These are phyloP conservation scores for Papilio polyxenes DNA, from an alignment of 1,140 invertebrate species.

Conservation along the genomic window DNA sequence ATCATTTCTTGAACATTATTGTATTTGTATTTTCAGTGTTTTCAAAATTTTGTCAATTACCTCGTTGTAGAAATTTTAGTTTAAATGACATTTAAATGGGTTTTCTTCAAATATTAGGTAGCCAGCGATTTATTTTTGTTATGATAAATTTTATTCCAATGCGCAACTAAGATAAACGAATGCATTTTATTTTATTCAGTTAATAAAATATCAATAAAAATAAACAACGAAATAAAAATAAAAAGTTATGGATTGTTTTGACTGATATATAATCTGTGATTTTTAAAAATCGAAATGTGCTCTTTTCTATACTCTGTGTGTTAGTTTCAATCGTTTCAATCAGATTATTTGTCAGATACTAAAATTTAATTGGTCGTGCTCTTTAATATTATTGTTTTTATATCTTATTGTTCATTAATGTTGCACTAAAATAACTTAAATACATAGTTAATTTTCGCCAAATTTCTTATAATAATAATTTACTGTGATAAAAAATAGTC, in stretches of 20 bases:
- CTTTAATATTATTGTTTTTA: neutral
- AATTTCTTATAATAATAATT: neutral
- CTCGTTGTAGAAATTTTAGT: neutral
- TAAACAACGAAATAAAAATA: neutral
- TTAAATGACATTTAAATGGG: conserved; percentile 9
- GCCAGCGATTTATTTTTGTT: neutral
- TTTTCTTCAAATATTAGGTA: neutral
- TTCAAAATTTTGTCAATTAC: neutral
- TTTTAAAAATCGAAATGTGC: neutral
- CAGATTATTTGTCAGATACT: neutral
- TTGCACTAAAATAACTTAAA: neutral
- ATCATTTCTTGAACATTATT: conserved; percentile 16
- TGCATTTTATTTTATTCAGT: neutral
- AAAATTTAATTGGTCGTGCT: neutral
- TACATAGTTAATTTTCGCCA: neutral
- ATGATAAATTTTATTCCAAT: neutral
- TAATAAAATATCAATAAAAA: neutral
- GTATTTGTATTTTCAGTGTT: neutral
- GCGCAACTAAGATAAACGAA: neutral
- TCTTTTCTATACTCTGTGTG: neutral
- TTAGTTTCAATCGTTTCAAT: neutral
- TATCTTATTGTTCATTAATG: neutral
- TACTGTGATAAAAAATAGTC: conserved; percentile 14
- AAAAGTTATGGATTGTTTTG: neutral
- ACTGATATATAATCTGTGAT: neutral